Evolutionary conservation across 2,113 vertebrate species (phyloP), one percentile per base, ranked within the genome.

Genomic region (Macrotus californicus): DNA sequence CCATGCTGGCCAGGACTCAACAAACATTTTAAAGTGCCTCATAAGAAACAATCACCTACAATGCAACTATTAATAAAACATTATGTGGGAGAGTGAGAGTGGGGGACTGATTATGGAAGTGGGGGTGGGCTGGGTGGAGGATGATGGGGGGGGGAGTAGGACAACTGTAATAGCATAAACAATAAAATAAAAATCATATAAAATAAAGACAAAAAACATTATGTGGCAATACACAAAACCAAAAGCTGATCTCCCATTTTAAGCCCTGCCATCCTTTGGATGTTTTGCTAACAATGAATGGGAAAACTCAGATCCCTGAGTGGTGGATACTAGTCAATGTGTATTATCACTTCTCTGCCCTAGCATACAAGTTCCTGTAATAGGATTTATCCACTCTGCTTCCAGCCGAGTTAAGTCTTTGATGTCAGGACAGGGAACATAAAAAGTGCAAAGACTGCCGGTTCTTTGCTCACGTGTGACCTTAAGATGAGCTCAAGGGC

Each of bases 401-500:
- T 93, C 39, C 36, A 56, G 4, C 24, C 26, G 22, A 56, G 73
- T 79, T 81, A n/a, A 31, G 5, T 3, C 7, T 39, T 1, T 56
- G 34, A 64, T 75, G 43, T 93, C 16, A 36, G 26, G n/a, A 12
- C 18, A 5, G 13, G 2, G 2, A 64, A 66, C 72, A 21, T 81
- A 46, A 7, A 19, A 48, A 16, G 16, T 31, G 1, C 1, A 50
- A 24, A 16, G 16, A 48, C 6, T 70, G 52, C 75, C 61, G 24
- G 16, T 15, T 46, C 4, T 1, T 21, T 66, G 34, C 13, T 46
- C 48, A 54, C 26, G 26, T 14, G 43, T 0, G 0, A 34, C 34
- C 46, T 2, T 67, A 29, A 7, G 15, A 48, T 87, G 54, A 31
- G 41, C 19, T 41, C 52, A 31, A 6, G 5, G 9, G 54, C 54